These are phyloP conservation scores for Cryptophagus acutangulus DNA, from an alignment of 2,888 invertebrate genomes.

Conservation along the genomic window DNA sequence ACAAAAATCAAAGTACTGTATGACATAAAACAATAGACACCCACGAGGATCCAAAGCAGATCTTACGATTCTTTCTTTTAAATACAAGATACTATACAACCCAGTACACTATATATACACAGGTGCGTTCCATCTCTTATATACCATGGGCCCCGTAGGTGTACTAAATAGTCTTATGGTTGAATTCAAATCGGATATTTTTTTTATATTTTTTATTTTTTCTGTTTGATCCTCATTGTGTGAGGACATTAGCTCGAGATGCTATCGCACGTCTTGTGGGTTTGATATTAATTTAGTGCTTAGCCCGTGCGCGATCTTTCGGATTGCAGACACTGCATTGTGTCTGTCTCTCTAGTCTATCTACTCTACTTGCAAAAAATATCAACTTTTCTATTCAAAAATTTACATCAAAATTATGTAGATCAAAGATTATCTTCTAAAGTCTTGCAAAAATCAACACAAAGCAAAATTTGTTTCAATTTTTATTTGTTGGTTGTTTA, in stretches of 20 bases:
- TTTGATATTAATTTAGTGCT: constrained; percentile 46
- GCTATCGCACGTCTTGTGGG: constrained; percentile 42
- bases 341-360: too few relatives aligned
- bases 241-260: constrained; percentile 48
- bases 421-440: too few relatives aligned
- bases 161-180: constrained; percentile 48
- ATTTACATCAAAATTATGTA: too few relatives aligned
- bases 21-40: constrained; percentile 38
- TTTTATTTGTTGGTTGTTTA: too few relatives aligned
- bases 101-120: constrained; percentile 20
- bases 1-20: too few relatives aligned
- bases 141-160: constrained; percentile 40
- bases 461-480: too few relatives aligned
- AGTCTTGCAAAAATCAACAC: too few relatives aligned
- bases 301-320: constrained; percentile 40
- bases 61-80: constrained; percentile 4
- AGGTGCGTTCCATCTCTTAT: constrained; percentile 36
- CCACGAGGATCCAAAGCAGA: constrained; percentile 13
- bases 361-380: too few relatives aligned
- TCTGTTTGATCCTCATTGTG: constrained; percentile 46
- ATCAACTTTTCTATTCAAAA: too few relatives aligned
- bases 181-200: constrained; percentile 46
- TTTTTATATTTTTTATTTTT: too few relatives aligned
- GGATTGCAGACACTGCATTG: constrained; percentile 35
- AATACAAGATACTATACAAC: constrained; percentile 1